These are phyloP conservation scores for Spicauda simplicius DNA, from an alignment of 2,888 invertebrate genomes.

Conservation along the genomic window DNA sequence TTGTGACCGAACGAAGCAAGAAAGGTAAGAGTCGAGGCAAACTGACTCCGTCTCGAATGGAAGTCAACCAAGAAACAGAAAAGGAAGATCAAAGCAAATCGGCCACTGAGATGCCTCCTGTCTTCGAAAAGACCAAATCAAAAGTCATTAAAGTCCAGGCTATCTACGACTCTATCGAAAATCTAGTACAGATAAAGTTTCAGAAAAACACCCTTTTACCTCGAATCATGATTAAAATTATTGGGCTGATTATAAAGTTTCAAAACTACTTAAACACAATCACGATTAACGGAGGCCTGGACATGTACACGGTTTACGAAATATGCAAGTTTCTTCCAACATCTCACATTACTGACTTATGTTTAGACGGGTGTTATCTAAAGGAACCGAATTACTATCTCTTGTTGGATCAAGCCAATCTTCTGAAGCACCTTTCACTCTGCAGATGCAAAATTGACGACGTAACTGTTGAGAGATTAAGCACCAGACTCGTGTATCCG, in stretches of 20 bases:
- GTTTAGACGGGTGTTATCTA: constrained; percentile 55
- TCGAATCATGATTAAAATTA: constrained; percentile 51
- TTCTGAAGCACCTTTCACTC: constrained; percentile 57
- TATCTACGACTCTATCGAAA: constrained; percentile 49
- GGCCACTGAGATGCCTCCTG: constrained; percentile 10
- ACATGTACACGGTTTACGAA: constrained; percentile 53
- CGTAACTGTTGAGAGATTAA: constrained; percentile 50
- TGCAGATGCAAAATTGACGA: constrained; percentile 61
- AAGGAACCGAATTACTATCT: constrained; percentile 55
- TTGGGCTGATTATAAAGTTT: constrained; percentile 54
- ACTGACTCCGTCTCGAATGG: constrained; percentile 37
- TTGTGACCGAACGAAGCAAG: constrained; percentile 44
- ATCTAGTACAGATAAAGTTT: constrained; percentile 56
- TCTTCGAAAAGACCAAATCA: constrained; percentile 37
- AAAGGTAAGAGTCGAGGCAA: constrained; percentile 46
- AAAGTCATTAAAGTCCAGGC: constrained; percentile 46
- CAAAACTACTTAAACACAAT: constrained; percentile 50
- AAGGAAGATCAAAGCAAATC: constrained; percentile 36
- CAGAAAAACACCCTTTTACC: constrained; percentile 54
- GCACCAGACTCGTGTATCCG: constrained; percentile 48
- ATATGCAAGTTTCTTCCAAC: constrained; percentile 51
- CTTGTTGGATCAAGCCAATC: constrained; percentile 49
- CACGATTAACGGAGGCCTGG: constrained; percentile 53
- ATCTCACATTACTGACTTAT: constrained; percentile 60
- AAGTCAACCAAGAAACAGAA: constrained; percentile 40